Percentiles rank a stretch among this genome's conserved stretches.
Conservation (phyloP, 2,797 vertebrate species). For the Phoxinus dragarum region DNA sequence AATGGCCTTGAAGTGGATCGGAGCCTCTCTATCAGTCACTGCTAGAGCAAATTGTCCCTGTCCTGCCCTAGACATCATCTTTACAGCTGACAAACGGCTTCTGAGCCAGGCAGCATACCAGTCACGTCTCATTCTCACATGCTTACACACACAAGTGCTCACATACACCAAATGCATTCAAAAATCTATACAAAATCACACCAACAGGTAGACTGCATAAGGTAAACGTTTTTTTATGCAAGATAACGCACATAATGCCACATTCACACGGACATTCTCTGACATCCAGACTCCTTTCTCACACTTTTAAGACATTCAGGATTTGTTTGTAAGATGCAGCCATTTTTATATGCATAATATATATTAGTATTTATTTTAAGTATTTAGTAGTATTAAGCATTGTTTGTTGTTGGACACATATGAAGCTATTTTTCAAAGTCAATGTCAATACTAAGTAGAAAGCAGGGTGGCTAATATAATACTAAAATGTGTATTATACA, state of each 20-base stretch:
- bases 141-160: neutral
- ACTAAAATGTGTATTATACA: neutral
- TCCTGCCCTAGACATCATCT: constrained; percentile 11
- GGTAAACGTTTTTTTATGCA: neutral
- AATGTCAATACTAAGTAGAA: neutral
- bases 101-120: constrained; percentile 11
- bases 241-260: neutral
- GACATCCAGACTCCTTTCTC: neutral
- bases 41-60: constrained; percentile 34
- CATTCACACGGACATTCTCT: neutral
- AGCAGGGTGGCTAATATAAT: neutral
- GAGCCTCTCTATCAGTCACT: constrained; percentile 45
- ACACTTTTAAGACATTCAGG: neutral
- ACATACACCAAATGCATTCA: neutral
- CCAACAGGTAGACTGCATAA: neutral
- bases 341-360: neutral
- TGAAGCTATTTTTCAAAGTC: too few species aligned
- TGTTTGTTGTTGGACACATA: too few species aligned
- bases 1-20: constrained; percentile 31
- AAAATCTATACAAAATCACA: neutral
- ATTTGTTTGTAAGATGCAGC: constrained; percentile 9
- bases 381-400: neutral
- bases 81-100: constrained; percentile 48
- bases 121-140: constrained; percentile 1
- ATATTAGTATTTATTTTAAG: neutral